Percentiles rank a stretch among this genome's conserved stretches.
These are phyloP conservation scores for Phymorhynchus buccinoides DNA, from an alignment of 1,140 invertebrate species.

Conservation along the genomic window DNA sequence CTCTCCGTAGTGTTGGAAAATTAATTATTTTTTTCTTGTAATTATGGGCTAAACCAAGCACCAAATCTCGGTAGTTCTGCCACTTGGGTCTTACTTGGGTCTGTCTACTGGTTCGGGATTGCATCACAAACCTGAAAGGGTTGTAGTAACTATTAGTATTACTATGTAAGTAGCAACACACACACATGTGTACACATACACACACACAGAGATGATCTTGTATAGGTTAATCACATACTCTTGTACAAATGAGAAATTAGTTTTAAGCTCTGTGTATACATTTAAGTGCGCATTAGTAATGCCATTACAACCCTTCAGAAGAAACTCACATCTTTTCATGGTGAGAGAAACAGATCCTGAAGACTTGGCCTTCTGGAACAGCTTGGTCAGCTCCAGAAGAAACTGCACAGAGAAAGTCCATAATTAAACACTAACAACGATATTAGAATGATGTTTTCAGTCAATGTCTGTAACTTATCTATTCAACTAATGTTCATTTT, in stretches of 20 bases:
- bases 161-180: neutral
- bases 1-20: no score
- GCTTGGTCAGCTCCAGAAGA: constrained; percentile 73
- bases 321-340: constrained; percentile 75
- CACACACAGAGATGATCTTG: neutral
- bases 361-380: constrained; percentile 73
- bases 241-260: neutral
- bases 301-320: neutral
- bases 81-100: no score
- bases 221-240: neutral
- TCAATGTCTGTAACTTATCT: neutral
- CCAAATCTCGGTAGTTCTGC: no score
- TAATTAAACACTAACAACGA: neutral
- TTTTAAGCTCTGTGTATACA: neutral
- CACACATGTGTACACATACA: neutral
- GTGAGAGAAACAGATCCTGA: constrained; percentile 71
- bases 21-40: no score
- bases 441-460: neutral
- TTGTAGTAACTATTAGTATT: no score
- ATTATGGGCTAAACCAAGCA: no score
- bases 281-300: neutral
- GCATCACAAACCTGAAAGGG: no score
- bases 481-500: neutral
- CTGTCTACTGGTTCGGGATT: no score
- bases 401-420: constrained; percentile 69